These are phyloP conservation scores for Microdon myrmicae DNA, from an alignment of 2,888 invertebrate genomes.

Conservation along the genomic window DNA sequence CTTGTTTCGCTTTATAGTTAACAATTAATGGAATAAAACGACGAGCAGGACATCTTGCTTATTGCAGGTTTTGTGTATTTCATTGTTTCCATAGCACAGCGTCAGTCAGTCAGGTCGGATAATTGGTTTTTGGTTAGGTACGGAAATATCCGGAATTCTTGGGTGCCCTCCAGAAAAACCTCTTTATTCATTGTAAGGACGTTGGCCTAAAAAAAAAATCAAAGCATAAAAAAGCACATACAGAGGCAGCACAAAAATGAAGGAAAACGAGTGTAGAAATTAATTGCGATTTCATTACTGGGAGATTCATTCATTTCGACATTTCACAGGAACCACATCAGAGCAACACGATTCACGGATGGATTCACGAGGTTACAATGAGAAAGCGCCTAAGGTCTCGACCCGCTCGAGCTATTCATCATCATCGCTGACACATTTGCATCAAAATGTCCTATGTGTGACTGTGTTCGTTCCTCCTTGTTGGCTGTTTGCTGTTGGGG, in stretches of 20 bases:
- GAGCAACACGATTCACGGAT: conserved; percentile 36
- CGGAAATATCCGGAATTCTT: conserved; percentile 23
- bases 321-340: conserved; percentile 44
- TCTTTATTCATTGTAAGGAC: conserved; percentile 33
- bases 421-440: conserved; percentile 36
- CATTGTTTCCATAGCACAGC: conserved; percentile 50
- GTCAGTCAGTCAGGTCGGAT: conserved; percentile 49
- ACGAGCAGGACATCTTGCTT: conserved; percentile 34
- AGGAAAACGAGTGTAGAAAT: conserved; percentile 61
- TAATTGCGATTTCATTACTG: conserved; percentile 67
- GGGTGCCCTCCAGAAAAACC: conserved; percentile 7
- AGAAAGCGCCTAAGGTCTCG: conserved; percentile 33
- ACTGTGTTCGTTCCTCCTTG: too few species aligned
- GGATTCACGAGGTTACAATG: conserved; percentile 36
- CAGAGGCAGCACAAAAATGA: conserved; percentile 52
- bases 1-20: conserved; percentile 2
- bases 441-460: conserved; percentile 5
- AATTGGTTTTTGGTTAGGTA: conserved; percentile 49
- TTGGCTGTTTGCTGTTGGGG: too few species aligned
- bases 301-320: conserved; percentile 50
- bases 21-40: not conserved
- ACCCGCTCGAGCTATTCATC: conserved; percentile 32
- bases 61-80: conserved; percentile 42
- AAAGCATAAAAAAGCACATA: conserved; percentile 16
- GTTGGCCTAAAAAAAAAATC: conserved; percentile 4